Evolutionary conservation across 2,888 invertebrate species (phyloP), one percentile per base, ranked within the genome.

Genomic region (Cephonodes hylas): DNA sequence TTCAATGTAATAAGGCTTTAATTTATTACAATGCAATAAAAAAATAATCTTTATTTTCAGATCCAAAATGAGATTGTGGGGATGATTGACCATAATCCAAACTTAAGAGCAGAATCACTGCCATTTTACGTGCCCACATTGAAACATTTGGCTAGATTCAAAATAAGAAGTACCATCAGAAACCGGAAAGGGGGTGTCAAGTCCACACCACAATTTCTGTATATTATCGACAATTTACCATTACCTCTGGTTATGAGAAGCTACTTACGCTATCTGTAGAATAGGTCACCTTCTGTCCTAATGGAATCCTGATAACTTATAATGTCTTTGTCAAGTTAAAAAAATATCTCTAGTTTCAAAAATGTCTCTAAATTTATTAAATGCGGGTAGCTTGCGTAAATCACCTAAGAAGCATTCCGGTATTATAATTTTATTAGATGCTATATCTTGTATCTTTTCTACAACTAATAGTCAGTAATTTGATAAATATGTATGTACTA

Each of bases 121-220:
- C 60, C 69, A 42, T 75, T 72, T 60, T 73, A 70, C 27, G 81
- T 86, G 20, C 77, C 81, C 48, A 74, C 89, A 8, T 71, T 92
- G 60, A 87, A 84, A 66, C 91, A 91, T 74, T 70, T 89, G 25
- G 75, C 83, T 64, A 78, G 92, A 71, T 65, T 83, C 42, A 79
- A 73, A 74, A 79, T 91, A 8, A 78, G 92, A 48, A 75, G 71
- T 22, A 53, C 67, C 15, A 63, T 90, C 42, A 80, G 83, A 64
- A 62, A 68, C 25, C 72, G 65, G 23, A 69, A 66, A 44, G 68
- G 73, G 2, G 67, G 73, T 15, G 64, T 77, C 1, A 82, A 71
- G 60, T 70, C 84, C 6, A 86, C 86, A 3, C 71, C 76, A 65
- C 65, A 81, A 44, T 89, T 84, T 70, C 60, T 87, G n/a, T 64